Evolutionary conservation across 1,140 invertebrate genomes (phyloP), one percentile per base, ranked within the genome.

Genomic region (Papilio polyxenes): DNA sequence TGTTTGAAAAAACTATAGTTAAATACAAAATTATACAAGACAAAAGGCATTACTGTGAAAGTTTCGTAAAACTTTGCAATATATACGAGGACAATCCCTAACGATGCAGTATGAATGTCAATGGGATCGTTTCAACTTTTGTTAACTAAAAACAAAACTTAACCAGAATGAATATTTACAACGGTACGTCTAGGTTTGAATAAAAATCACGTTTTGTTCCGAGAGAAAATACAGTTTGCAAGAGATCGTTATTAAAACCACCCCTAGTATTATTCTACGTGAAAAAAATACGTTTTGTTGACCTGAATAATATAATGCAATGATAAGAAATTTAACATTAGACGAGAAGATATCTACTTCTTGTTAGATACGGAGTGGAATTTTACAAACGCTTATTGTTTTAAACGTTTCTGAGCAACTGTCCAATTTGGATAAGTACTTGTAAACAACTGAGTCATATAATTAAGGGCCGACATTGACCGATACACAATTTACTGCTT

Each of bases 101-200:
- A 82, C 76, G 82, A 77, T 79, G 76, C 84, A 82, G 86, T 85
- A 85, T 88, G 84, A 88, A 87, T 89, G 81, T 75, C 83, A 85
- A 87, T 83, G 76, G 82, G 81, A 84, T 85, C 82, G 83, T 84
- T 86, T 87, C 83, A 89, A 86, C 82, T 89, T 89, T 87, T 84
- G 11, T 82, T 82, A 86, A 87, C 83, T 85, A 80, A 82, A 85
- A 84, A 85, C 81, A 87, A 77, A 87, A 88, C 84, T 88, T 86
- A 40, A 81, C 51, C 81, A 62, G 75, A 84, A 88, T 88, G 87
- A 86, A 88, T 88, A 89, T 88, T 89, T 89, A 88, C 85, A 84
- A 86, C 82, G 82, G 10, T 83, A 83, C 83, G 81, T 85, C 85
- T 74, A 84, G 83, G 83, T 87, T 83, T 85, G 84, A 87, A 88